Evolutionary conservation across 2,113 vertebrate genomes (phyloP), one percentile per base, ranked within the genome.

Genomic region (Corythoichthys intestinalis): DNA sequence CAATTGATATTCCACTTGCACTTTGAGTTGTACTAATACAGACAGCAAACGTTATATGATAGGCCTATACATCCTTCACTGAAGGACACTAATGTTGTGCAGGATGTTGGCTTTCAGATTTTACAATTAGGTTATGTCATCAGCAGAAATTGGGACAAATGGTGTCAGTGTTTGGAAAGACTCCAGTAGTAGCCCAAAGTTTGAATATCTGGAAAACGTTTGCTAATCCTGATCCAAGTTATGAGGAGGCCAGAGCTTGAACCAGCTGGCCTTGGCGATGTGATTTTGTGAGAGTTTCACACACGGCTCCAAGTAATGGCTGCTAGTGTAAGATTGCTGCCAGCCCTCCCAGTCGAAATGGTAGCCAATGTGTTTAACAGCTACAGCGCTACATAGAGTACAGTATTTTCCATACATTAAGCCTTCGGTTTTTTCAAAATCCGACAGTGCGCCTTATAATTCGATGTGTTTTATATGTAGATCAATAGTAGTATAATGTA

Each of bases 71-170:
- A 34, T 35, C 2, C 20, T 34, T 58, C 34, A 58, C 28, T 58
- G 56, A 35, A 58, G 12, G 52, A 37, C 47, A 11, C 11, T 69
- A 69, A 75, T 62, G 52, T 37, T 64, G 0, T 58, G 70, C 72
- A 74, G 53, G 4, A 2, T 67, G 4, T 62, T 56, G 38, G 66
- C 53, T 37, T 60, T 58, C 52, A 71, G 49, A 53, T 71, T 77
- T 78, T 37, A 67, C 46, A 65, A 52, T 58, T 41, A 38, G 13
- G 57, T 56, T 58, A 47, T 50, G 65, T 71, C 28, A 76, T 71
- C 61, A 73, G 56, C 74, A 80, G 70, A 72, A 85, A 87, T 73
- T 80, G 38, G 85, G 86, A 85, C 88, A 84, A 73, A 73, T 84
- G 77, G 71, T 65, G 71, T 87, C 83, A 87, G 74, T 6, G 65